Evolutionary conservation across 2,888 invertebrate genomes (phyloP), one percentile per base, ranked within the genome.

Genomic region (Clanis bilineata): DNA sequence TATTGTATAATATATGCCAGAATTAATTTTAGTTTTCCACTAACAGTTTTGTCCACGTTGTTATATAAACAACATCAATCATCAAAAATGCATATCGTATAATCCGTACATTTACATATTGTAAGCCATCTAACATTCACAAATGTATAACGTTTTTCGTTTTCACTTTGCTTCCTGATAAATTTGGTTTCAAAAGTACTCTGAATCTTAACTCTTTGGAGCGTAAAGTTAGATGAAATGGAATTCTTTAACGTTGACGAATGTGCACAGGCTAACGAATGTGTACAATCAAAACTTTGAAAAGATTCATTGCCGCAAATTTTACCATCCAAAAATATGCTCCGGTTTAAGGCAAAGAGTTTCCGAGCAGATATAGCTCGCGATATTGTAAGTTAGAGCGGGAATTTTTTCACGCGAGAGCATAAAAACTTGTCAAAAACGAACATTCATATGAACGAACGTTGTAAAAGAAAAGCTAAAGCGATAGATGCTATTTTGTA

Each of bases 271-370:
- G 76, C 83, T 88, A 85, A 88, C 86, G 83, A 87, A 90, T 89
- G 86, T 85, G 84, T 84, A 85, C 84, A 87, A 88, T 90, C 88
- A 88, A 86, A 90, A 90, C 87, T 89, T 90, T 76, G 82, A 73
- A 82, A 81, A 89, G 88, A 88, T 88, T 88, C 85, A 89, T 88
- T 82, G 85, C 85, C 80, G 74, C 79, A 82, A 85, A 85, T 85
- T 84, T 82, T 73, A 73, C 74, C 62, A 68, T 62, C 74, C 77
- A 79, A 85, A 88, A 86, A 85, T 85, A 86, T 85, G 82, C 83
- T 83, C 79, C 78, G 68, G 75, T 68, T 73, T 70, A 76, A 78
- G 74, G 76, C 73, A 77, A 81, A 78, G 80, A 80, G 76, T 80
- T 81, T 77, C 70, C 73, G 72, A 71, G 75, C 73, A 76, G 74